Conservation (phyloP, 2,113 vertebrate genomes). For the Chascanopsetta lugubris region DNA sequence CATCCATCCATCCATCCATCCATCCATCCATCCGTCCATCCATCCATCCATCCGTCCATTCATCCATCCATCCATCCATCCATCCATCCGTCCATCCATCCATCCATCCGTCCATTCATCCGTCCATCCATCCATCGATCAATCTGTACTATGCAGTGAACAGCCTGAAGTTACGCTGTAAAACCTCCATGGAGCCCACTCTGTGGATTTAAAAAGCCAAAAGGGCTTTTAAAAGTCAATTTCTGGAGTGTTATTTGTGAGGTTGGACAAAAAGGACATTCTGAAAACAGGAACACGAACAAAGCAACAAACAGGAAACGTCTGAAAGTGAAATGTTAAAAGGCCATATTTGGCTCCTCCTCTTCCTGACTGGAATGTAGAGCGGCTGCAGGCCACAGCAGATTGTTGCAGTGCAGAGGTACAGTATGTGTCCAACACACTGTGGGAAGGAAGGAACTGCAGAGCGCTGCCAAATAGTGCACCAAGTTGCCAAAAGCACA, state of each 20-base stretch:
- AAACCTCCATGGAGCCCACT: neutral
- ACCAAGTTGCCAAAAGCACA: conserved; percentile 32
- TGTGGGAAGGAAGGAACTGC: conserved; percentile 32
- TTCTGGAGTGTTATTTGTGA: neutral
- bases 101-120: conserved; percentile 29
- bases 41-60: no score
- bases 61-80: conserved; percentile 27
- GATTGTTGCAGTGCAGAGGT: conserved; percentile 48
- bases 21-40: neutral
- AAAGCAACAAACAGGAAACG: neutral
- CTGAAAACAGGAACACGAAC: neutral
- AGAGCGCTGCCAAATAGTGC: conserved; percentile 50
- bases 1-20: conserved; percentile 30
- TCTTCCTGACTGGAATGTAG: conserved; percentile 3
- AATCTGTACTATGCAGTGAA: no score
- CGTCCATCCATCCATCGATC: neutral
- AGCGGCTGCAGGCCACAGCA: conserved; percentile 13
- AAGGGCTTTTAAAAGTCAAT: neutral
- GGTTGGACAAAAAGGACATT: neutral
- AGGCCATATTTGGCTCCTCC: neutral
- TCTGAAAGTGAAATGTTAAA: neutral
- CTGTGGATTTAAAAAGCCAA: neutral
- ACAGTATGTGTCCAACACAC: conserved; percentile 41
- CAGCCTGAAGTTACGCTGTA: conserved; percentile 20
- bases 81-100: neutral